Conservation (phyloP, 2,113 vertebrate genomes). For the Cettia cetti region DNA sequence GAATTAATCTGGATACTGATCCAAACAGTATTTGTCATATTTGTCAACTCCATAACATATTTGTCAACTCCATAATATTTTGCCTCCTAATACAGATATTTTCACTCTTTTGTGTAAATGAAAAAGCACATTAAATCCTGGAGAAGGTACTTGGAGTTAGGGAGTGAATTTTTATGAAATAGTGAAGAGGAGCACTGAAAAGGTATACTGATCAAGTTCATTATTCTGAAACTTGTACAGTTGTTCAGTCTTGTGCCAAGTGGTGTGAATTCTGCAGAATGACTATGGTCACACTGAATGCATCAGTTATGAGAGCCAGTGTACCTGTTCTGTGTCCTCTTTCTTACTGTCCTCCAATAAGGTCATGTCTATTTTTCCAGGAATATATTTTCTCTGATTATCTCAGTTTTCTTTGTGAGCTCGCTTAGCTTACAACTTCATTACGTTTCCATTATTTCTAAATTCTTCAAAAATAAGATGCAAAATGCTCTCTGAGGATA, state of each 20-base stretch:
- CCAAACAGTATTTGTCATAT: neutral
- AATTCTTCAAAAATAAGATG: neutral
- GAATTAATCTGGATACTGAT: neutral
- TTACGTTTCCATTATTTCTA: neutral
- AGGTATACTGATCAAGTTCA: neutral
- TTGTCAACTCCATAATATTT: neutral
- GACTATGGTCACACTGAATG: too few relatives aligned
- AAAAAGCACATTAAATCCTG: neutral
- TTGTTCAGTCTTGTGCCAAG: neutral
- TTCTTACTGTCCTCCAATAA: neutral
- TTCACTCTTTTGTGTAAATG: neutral
- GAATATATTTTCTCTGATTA: neutral
- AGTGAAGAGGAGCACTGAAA: neutral
- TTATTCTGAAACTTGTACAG: neutral
- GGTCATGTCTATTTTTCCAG: neutral
- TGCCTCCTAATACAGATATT: neutral
- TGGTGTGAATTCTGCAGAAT: neutral
- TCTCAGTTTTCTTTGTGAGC: neutral
- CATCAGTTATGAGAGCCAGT: neutral
- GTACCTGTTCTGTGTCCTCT: neutral
- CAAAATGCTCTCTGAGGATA: neutral
- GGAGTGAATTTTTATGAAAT: neutral
- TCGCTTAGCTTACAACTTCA: neutral
- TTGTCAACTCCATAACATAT: too few relatives aligned
- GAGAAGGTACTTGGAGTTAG: neutral